A percentile compares a stretch with the other conserved stretches of the same genome.
phyloP scores from a whole-genome alignment of 2,797 vertebrate species.

The Danio tinwini region DNA sequence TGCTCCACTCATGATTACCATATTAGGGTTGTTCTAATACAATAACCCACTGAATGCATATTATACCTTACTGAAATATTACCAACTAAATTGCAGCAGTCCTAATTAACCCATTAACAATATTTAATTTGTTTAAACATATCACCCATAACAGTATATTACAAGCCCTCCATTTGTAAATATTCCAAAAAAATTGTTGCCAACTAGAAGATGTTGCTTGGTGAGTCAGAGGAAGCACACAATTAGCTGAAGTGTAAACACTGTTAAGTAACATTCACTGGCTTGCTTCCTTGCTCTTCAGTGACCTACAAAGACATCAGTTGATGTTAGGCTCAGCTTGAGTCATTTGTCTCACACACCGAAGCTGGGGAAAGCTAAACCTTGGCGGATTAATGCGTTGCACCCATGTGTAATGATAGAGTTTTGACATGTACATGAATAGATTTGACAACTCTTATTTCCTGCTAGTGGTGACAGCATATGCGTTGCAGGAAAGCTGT shows the following conservation, averaged over 20 bases:
- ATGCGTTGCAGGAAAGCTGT: conserved; percentile 16
- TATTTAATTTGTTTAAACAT: no score
- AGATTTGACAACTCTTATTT: conserved; percentile 34
- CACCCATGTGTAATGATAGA: conserved; percentile 18
- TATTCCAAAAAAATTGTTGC: neutral
- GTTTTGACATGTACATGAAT: conserved; percentile 32
- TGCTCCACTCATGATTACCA: no score
- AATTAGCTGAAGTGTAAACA: neutral
- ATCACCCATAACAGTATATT: no score
- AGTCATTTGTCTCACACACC: conserved; percentile 32
- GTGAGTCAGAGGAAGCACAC: conserved; percentile 5
- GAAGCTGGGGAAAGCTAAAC: neutral
- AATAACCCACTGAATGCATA: no score
- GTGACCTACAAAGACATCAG: conserved; percentile 24
- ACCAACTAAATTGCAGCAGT: no score
- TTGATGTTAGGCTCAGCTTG: conserved; percentile 10
- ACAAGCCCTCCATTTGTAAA: no score
- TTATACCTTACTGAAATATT: no score
- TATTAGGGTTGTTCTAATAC: no score
- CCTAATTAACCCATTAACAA: no score
- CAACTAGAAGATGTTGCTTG: neutral
- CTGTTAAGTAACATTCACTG: conserved; percentile 18
- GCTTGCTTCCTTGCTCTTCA: neutral
- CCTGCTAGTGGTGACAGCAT: conserved; percentile 34
- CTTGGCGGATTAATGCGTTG: conserved; percentile 20